Evolutionary conservation across 1,140 invertebrate genomes (phyloP), one percentile per base, ranked within the genome.

Genomic region (Chlorops oryzae): DNA sequence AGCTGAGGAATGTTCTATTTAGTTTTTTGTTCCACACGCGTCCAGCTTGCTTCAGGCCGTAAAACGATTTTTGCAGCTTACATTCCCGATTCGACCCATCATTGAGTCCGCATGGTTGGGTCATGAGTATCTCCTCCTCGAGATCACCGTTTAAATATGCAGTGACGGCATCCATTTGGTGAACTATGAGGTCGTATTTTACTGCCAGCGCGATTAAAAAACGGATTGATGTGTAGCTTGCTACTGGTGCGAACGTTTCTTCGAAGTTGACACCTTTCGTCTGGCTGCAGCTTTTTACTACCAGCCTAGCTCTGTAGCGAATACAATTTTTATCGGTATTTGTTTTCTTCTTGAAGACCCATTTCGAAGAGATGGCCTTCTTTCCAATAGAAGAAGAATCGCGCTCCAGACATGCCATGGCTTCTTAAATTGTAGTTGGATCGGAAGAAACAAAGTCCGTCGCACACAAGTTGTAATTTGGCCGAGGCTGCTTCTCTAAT

Each of bases 71-170:
- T 17, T 50, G 52, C 17, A 56, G 45, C 52, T 58, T 52, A 27
- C 54, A 52, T 23, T 52, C 51, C 17, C 32, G 27, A 17, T 34
- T 28, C 37, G 41, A 42, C 25, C 10, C 24, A 32, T 44, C 50
- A 25, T 45, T 35, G 45, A 59, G 61, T 34, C 59, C 65, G 34
- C 59, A 24, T 13, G 72, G 71, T 43, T 73, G 63, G 20, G 64
- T 35, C 63, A 75, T 75, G 47, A 63, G 74, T 12, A 75, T 59
- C 42, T 63, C 59, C 54, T 76, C 64, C 5, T 75, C 53, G 27
- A 75, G 53, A 2, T 60, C 41, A 23, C 68, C 69, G 57, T 75
- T 65, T 24, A 76, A 50, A 41, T 74, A 76, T 3, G 72, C 68
- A 5, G 63, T 70, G 51, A 52, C 56, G 3, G 73, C 58, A 56